phyloP scores from a whole-genome alignment of 2,797 vertebrate species.

The Myiotriccus ornatus region DNA sequence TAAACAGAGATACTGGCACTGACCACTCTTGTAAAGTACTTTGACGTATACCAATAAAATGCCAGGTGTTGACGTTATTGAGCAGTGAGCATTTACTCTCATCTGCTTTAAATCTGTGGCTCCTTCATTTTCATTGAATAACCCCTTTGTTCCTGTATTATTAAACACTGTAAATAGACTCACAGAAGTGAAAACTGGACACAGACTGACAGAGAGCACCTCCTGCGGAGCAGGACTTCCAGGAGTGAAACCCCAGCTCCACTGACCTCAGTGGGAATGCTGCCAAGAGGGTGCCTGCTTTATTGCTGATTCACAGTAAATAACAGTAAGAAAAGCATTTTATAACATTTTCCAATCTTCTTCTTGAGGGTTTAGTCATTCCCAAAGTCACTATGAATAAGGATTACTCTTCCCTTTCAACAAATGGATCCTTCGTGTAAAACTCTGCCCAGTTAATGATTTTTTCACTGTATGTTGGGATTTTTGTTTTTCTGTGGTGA shows the following conservation, averaged over 20 bases:
- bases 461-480: not conserved
- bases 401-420: not conserved
- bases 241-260: not conserved
- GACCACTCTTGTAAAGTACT: not conserved
- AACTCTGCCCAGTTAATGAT: not conserved
- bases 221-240: not conserved
- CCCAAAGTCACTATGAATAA: constrained; percentile 13
- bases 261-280: not conserved
- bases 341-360: not conserved
- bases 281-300: not conserved
- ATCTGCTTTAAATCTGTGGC: constrained; percentile 43
- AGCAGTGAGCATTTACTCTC: not conserved
- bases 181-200: not conserved
- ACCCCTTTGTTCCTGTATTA: constrained; percentile 33
- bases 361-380: constrained; percentile 30
- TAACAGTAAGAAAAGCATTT: not conserved
- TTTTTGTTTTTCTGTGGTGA: constrained; percentile 29
- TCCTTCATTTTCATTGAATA: constrained; percentile 23
- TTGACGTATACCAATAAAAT: not conserved
- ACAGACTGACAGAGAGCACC: not conserved
- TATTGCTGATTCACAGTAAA: constrained; percentile 21
- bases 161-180: constrained; percentile 1
- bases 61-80: constrained; percentile 33
- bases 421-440: not conserved
- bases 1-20: not conserved